Evolutionary conservation across 2,113 vertebrate species (phyloP).

Genomic region (Aldabrachelys gigantea): DNA sequence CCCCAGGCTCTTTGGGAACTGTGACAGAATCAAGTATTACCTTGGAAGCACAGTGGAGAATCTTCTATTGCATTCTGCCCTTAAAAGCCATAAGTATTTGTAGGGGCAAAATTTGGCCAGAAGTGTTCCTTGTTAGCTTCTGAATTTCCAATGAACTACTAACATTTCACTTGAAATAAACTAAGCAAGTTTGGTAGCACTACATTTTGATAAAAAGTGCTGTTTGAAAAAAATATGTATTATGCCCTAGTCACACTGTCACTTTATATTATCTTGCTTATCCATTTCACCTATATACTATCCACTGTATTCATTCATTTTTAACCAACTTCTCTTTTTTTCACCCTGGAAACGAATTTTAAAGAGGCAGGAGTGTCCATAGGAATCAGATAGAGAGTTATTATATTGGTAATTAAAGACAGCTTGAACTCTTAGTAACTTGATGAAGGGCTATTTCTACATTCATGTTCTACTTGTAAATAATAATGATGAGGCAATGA

Average conservation of each 20-base stretch:
- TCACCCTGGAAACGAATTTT: slow-evolving; percentile 53
- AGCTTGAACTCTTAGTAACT: slow-evolving; percentile 18
- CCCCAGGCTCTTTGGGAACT: background rate
- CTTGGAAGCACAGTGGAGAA: background rate
- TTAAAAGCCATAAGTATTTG: slow-evolving; percentile 5
- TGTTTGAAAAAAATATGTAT: slow-evolving; percentile 62
- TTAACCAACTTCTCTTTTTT: slow-evolving; percentile 61
- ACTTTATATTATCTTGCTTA: slow-evolving; percentile 72
- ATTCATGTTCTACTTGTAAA: background rate
- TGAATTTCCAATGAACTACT: slow-evolving; percentile 20
- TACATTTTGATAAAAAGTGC: slow-evolving; percentile 63
- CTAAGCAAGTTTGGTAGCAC: slow-evolving; percentile 33
- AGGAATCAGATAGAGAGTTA: slow-evolving; percentile 24
- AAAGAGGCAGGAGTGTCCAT: slow-evolving; percentile 13
- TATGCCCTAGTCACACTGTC: slow-evolving; percentile 69
- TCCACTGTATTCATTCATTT: slow-evolving; percentile 64
- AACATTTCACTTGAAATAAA: slow-evolving; percentile 50
- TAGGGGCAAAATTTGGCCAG: background rate
- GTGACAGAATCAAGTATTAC: background rate
- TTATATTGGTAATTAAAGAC: slow-evolving; percentile 49
- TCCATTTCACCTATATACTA: slow-evolving; percentile 62
- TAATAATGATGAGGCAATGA: background rate
- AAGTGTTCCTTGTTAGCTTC: slow-evolving; percentile 23
- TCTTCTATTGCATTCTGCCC: background rate
- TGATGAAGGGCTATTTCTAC: background rate